These are phyloP conservation scores for Platysteira castanea DNA, from an alignment of 2,113 vertebrate genomes.

Conservation along the genomic window DNA sequence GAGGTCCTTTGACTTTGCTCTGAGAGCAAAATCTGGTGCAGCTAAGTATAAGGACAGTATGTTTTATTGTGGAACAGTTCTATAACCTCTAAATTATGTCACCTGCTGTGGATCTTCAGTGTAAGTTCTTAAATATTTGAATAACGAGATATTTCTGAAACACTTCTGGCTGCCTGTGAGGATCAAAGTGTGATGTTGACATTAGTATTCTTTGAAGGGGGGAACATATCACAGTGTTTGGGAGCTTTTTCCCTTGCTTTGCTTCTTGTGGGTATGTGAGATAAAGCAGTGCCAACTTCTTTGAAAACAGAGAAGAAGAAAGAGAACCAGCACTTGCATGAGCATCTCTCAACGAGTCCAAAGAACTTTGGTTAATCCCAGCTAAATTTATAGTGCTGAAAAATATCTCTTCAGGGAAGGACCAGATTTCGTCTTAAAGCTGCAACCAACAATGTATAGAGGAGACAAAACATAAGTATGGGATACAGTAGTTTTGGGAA, in stretches of 20 bases:
- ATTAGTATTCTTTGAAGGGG: not conserved
- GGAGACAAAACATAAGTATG: not conserved
- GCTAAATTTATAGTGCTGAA: not conserved
- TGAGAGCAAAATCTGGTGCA: not conserved
- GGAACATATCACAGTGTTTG: not conserved
- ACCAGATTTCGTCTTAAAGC: not conserved
- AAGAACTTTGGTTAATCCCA: not conserved
- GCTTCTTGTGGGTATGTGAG: not conserved
- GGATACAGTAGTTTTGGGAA: not conserved
- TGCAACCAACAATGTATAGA: not conserved
- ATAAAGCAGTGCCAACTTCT: constrained; percentile 1
- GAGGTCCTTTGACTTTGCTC: not conserved
- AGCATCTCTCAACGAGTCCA: not conserved
- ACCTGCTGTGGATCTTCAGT: not conserved
- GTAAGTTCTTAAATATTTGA: constrained; percentile 38
- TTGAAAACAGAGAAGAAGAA: not conserved
- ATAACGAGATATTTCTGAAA: constrained; percentile 17
- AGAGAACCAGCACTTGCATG: not conserved
- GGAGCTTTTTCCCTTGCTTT: not conserved
- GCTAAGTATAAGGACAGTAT: not conserved
- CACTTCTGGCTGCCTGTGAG: not conserved
- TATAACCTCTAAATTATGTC: not conserved
- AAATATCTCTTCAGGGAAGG: not conserved
- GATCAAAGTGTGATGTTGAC: constrained; percentile 16
- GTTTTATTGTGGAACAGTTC: not conserved